Evolutionary conservation across 2,113 vertebrate species (phyloP).

Genomic region (Leptocoma aspasia): DNA sequence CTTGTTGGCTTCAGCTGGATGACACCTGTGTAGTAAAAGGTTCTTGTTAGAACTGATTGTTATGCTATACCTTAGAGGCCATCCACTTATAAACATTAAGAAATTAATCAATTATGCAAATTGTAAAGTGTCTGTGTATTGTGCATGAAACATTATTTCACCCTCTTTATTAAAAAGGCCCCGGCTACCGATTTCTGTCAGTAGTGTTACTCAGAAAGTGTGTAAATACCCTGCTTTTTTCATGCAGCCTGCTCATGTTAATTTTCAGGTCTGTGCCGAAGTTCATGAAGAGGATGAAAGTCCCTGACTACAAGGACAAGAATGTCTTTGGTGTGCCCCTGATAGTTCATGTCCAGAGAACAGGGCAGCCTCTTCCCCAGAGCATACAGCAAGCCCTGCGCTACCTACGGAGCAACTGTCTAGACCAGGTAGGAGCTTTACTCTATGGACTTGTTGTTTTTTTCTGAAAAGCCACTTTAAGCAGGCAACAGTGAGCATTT

Average conservation of each 20-base stretch:
- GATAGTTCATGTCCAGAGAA: constrained; percentile 93
- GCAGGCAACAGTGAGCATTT: background rate
- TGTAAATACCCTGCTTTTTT: background rate
- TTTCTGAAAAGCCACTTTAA: background rate
- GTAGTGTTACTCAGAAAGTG: background rate
- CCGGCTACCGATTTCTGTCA: background rate
- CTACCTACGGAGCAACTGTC: constrained; percentile 89
- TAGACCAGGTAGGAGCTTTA: constrained; percentile 86
- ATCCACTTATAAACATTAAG: background rate
- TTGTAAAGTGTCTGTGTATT: background rate
- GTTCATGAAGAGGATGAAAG: constrained; percentile 98
- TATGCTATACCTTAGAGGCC: background rate
- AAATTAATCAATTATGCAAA: background rate
- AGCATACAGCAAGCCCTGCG: constrained; percentile 92
- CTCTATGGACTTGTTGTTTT: background rate
- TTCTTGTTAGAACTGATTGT: background rate
- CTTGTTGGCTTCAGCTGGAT: background rate
- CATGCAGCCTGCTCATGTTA: background rate
- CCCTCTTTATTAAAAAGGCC: background rate
- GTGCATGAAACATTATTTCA: background rate
- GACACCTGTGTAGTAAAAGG: background rate
- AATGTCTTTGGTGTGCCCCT: constrained; percentile 96
- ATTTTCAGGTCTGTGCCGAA: constrained; percentile 92
- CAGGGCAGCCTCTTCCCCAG: constrained; percentile 92
- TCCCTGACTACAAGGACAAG: constrained; percentile 96